A percentile compares a stretch with the other conserved stretches of the same genome.
These are phyloP conservation scores for Sphaerophoria taeniata DNA, from an alignment of 2,888 invertebrate species.

Conservation along the genomic window DNA sequence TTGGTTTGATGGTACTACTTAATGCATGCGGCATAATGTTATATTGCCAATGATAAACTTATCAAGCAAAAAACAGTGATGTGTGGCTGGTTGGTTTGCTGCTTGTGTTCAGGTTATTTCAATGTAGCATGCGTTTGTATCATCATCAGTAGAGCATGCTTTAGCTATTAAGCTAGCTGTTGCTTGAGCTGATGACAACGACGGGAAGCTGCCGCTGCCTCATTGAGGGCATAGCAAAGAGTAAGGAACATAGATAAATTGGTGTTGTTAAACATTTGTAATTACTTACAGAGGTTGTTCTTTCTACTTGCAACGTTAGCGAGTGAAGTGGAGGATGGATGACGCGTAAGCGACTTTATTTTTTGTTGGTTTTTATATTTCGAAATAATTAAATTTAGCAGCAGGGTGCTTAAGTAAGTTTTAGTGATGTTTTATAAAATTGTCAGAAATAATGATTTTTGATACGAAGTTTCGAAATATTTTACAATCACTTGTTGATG, in stretches of 20 bases:
- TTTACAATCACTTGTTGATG: constrained; percentile 10
- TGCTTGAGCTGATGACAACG: constrained; percentile 16
- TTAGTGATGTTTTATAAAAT: neutral
- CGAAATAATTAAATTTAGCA: constrained; percentile 3
- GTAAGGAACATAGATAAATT: constrained; percentile 55
- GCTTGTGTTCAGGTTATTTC: too few relatives aligned
- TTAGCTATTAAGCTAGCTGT: constrained; percentile 55
- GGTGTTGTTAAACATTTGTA: constrained; percentile 59
- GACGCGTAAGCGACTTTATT: neutral
- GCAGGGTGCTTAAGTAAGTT: constrained; percentile 17
- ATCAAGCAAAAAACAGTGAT: constrained; percentile 62
- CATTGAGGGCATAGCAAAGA: constrained; percentile 14
- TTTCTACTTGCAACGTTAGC: neutral
- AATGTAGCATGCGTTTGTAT: too few relatives aligned
- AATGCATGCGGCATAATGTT: constrained; percentile 54
- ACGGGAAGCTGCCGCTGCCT: too few relatives aligned
- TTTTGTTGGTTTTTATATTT: constrained; percentile 29
- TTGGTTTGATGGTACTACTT: constrained; percentile 7
- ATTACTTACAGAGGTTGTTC: constrained; percentile 57
- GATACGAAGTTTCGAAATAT: neutral
- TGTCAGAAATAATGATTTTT: constrained; percentile 3
- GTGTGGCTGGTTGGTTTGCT: constrained; percentile 39
- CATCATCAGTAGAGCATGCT: constrained; percentile 52
- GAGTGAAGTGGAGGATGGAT: constrained; percentile 10
- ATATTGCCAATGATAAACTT: constrained; percentile 66